A percentile compares a stretch with the other conserved stretches of the same genome.
phyloP scores from a whole-genome alignment of 2,113 vertebrate species.

The Varanus salvator region DNA sequence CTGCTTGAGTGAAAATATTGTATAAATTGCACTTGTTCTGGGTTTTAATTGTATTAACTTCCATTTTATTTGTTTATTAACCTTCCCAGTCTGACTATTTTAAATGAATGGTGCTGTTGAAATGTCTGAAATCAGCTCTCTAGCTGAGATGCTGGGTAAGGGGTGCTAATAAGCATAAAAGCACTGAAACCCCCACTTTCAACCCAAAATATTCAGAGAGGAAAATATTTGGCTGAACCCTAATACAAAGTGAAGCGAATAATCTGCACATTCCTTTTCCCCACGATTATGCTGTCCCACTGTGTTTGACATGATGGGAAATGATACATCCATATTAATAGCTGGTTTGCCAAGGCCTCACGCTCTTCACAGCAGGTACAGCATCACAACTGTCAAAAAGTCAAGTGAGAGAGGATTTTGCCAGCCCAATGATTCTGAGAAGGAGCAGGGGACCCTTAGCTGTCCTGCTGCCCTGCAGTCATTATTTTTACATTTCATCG shows the following conservation, averaged over 20 bases:
- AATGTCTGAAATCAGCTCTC: too few relatives aligned
- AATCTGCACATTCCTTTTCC: background rate
- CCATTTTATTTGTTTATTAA: too few relatives aligned
- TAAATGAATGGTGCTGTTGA: too few relatives aligned
- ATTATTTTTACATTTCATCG: background rate
- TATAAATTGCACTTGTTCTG: too few relatives aligned
- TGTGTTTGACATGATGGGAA: background rate
- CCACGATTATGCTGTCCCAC: background rate
- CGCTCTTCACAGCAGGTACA: conserved; percentile 10
- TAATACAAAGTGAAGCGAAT: background rate
- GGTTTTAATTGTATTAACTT: too few relatives aligned
- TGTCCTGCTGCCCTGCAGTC: background rate
- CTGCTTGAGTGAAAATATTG: too few relatives aligned
- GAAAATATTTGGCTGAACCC: background rate
- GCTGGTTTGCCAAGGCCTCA: background rate
- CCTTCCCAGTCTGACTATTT: too few relatives aligned
- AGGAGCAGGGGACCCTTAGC: background rate
- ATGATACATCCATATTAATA: background rate
- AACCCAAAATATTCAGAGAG: background rate
- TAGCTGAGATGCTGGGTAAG: too few relatives aligned
- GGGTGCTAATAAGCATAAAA: too few relatives aligned
- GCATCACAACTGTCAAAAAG: conserved; percentile 14
- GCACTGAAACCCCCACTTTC: background rate
- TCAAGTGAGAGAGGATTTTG: background rate
- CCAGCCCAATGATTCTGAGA: background rate